Evolutionary conservation across 2,113 vertebrate species (phyloP).

Genomic region (Poeciliopsis turrubarensis): DNA sequence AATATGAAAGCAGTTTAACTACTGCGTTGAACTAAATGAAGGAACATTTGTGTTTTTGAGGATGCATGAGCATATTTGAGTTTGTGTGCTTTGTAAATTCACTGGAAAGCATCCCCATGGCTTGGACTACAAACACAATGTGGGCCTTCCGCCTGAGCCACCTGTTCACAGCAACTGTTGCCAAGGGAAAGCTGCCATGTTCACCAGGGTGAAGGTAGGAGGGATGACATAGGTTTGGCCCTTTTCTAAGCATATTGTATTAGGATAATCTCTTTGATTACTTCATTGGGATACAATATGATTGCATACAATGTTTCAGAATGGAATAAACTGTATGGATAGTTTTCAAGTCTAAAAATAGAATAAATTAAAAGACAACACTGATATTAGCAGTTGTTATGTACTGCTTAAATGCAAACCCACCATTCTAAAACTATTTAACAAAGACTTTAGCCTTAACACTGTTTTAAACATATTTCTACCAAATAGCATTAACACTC

Average conservation of each 20-base stretch:
- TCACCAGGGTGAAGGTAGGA: constrained; percentile 41
- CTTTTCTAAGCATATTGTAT: constrained; percentile 40
- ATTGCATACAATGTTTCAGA: constrained; percentile 1
- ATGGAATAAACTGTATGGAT: neutral
- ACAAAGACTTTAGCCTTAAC: no score
- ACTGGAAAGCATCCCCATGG: constrained; percentile 28
- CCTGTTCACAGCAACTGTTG: constrained; percentile 60
- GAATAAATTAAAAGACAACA: neutral
- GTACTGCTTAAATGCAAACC: no score
- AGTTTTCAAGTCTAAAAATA: neutral
- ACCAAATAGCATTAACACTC: no score
- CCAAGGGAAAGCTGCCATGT: constrained; percentile 67
- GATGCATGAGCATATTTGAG: constrained; percentile 8
- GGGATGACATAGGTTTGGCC: constrained; percentile 45
- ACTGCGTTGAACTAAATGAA: constrained; percentile 50
- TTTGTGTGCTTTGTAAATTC: constrained; percentile 27
- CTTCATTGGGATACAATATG: constrained; percentile 18
- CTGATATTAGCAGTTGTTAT: no score
- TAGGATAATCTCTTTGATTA: constrained; percentile 30
- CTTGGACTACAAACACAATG: constrained; percentile 62
- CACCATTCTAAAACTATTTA: no score
- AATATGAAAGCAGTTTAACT: constrained; percentile 76
- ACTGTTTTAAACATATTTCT: no score
- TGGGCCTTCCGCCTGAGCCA: constrained; percentile 58
- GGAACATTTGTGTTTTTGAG: constrained; percentile 28